These are phyloP conservation scores for Progne subis DNA, from an alignment of 2,113 vertebrate species.

Conservation along the genomic window DNA sequence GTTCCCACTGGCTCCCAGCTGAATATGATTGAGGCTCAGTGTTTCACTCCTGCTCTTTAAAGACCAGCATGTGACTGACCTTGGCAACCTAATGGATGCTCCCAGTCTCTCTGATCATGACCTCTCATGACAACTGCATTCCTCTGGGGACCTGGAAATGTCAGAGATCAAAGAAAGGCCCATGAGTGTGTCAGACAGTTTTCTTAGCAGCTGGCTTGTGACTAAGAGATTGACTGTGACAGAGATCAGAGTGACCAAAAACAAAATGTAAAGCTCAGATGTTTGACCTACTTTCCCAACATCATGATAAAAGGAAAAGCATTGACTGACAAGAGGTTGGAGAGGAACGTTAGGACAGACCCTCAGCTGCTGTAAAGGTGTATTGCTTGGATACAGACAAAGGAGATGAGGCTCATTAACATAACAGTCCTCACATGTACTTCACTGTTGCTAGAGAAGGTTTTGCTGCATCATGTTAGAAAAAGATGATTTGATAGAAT, in stretches of 20 bases:
- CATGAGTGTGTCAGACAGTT: not conserved
- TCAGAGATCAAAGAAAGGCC: conserved; percentile 4
- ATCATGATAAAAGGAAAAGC: not conserved
- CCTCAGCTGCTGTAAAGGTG: not conserved
- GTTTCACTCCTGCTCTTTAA: not conserved
- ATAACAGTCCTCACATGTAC: not conserved
- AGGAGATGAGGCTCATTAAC: not conserved
- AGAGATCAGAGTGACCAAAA: conserved; percentile 2
- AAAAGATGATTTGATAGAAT: not conserved
- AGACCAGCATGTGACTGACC: not conserved
- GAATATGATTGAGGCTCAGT: not conserved
- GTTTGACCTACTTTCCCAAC: not conserved
- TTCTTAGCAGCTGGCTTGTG: not conserved
- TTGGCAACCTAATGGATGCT: not conserved
- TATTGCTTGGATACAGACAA: not conserved
- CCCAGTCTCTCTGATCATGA: not conserved
- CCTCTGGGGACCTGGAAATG: not conserved
- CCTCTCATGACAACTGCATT: not conserved
- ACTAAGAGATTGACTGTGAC: not conserved
- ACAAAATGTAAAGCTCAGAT: not conserved
- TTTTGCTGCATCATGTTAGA: not conserved
- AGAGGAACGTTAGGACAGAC: not conserved
- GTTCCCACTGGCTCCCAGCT: not conserved
- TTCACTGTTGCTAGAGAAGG: not conserved
- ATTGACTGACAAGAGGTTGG: not conserved